Percentiles rank a stretch among this genome's conserved stretches.
phyloP scores from a whole-genome alignment of 1,140 invertebrate genomes.

The Odontomachus brunneus region DNA sequence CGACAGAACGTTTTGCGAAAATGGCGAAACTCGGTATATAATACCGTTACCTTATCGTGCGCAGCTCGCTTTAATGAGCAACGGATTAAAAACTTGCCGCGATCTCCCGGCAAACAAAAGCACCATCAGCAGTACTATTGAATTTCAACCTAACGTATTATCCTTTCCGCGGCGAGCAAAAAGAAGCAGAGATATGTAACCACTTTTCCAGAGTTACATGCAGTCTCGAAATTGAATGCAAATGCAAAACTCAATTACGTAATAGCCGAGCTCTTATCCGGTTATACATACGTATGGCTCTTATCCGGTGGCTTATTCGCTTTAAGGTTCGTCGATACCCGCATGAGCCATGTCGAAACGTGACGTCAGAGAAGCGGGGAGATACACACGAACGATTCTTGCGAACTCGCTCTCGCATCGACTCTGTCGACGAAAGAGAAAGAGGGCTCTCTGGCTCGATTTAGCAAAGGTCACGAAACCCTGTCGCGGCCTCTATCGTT shows the following conservation, averaged over 20 bases:
- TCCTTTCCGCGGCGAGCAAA: background rate
- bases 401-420: slow-evolving; percentile 7
- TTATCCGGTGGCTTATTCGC: slow-evolving; percentile 3
- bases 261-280: slow-evolving; percentile 37
- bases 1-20: background rate
- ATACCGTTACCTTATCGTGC: slow-evolving; percentile 29
- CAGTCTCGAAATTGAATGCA: no score
- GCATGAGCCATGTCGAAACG: background rate
- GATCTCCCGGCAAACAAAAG: slow-evolving; percentile 16
- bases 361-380: slow-evolving; percentile 37
- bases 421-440: slow-evolving; percentile 13
- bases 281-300: background rate
- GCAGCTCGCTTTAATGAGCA: slow-evolving; percentile 32
- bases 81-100: slow-evolving; percentile 37
- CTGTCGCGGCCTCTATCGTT: slow-evolving; percentile 2
- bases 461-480: slow-evolving; percentile 5
- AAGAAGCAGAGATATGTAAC: slow-evolving; percentile 13
- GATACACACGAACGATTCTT: slow-evolving; percentile 6
- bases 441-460: background rate
- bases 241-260: slow-evolving; percentile 47
- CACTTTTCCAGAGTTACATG: slow-evolving; percentile 30
- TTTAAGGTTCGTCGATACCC: slow-evolving; percentile 37
- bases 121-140: background rate
- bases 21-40: background rate
- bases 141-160: slow-evolving; percentile 46